These are phyloP conservation scores for Epizoanthus scotinus DNA, from an alignment of 92 coral and sea anemone genomes.

Conservation along the genomic window DNA sequence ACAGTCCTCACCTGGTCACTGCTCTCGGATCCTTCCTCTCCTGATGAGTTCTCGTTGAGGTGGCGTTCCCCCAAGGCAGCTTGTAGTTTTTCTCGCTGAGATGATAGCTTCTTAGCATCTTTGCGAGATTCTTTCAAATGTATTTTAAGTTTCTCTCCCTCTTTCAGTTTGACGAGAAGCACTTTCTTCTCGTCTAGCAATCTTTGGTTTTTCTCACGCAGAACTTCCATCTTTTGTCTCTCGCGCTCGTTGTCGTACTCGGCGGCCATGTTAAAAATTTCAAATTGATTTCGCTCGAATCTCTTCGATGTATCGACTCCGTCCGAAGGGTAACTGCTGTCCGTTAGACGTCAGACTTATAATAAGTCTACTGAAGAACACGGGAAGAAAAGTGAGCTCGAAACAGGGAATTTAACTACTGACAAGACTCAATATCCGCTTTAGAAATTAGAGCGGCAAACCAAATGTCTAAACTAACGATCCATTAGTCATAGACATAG, in stretches of 20 bases:
- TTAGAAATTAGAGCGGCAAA: too few relatives aligned
- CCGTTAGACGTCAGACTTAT: neutral
- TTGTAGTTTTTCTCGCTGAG: conserved; percentile 57
- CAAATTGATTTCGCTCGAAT: neutral
- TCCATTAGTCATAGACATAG: too few relatives aligned
- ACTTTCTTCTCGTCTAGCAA: conserved; percentile 38
- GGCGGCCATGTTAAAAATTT: conserved; percentile 18
- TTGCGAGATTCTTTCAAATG: conserved; percentile 63
- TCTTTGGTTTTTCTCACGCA: conserved; percentile 46
- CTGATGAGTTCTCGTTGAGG: neutral
- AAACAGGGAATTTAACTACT: too few relatives aligned
- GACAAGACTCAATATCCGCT: too few relatives aligned
- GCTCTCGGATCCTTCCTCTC: conserved; percentile 1
- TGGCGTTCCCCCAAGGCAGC: conserved; percentile 27
- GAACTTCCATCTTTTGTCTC: conserved; percentile 25
- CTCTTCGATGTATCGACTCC: conserved; percentile 19
- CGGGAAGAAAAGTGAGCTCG: neutral
- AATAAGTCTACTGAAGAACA: neutral
- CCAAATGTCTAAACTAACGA: too few relatives aligned
- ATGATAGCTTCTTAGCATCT: conserved; percentile 58
- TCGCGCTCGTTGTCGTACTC: neutral
- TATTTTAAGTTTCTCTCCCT: conserved; percentile 64
- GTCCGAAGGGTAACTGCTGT: neutral
- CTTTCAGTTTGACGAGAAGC: conserved; percentile 46
- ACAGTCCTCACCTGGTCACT: neutral